phyloP scores from a whole-genome alignment of 2,113 vertebrate species.

The Dipodomys spectabilis region DNA sequence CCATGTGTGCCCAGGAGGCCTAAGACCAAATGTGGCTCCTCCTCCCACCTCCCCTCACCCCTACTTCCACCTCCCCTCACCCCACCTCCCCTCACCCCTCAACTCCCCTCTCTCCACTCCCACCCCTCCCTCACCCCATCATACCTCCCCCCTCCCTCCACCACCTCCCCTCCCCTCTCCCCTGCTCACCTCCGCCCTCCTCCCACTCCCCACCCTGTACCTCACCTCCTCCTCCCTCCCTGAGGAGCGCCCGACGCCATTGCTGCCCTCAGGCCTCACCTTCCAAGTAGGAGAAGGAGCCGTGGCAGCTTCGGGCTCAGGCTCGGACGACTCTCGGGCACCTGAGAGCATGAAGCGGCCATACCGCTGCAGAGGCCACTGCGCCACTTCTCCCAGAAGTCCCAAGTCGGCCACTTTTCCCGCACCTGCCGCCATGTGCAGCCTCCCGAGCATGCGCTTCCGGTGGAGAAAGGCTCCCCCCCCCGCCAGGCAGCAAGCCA shows the following conservation, averaged over 20 bases:
- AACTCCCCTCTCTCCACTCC: rapidly evolving
- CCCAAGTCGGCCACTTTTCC: not conserved
- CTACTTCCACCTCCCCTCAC: too few species aligned
- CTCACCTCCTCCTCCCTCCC: not conserved
- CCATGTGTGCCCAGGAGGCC: too few species aligned
- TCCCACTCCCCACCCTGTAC: not conserved
- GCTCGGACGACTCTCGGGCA: not conserved
- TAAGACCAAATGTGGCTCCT: too few species aligned
- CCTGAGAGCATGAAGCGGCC: slow-evolving; percentile 85
- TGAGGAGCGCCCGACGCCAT: rapidly evolving
- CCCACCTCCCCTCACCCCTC: too few species aligned
- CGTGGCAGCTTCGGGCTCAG: not conserved
- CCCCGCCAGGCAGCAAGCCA: rapidly evolving
- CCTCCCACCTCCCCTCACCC: too few species aligned
- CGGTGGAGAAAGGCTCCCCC: rapidly evolving
- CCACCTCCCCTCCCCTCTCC: too few species aligned
- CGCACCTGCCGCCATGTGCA: slow-evolving; percentile 73
- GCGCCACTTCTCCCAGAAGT: not conserved
- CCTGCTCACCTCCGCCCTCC: too few species aligned
- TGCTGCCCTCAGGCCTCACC: slow-evolving; percentile 80
- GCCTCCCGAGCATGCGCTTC: rapidly evolving
- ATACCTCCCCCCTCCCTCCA: too few species aligned
- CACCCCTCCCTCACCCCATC: too few species aligned
- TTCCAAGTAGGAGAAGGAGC: slow-evolving; percentile 84
- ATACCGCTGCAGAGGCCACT: slow-evolving; percentile 91